Percentiles rank a stretch among this genome's conserved stretches.
These are phyloP conservation scores for Daphoenositta chrysoptera DNA, from an alignment of 2,113 vertebrate species.

Conservation along the genomic window DNA sequence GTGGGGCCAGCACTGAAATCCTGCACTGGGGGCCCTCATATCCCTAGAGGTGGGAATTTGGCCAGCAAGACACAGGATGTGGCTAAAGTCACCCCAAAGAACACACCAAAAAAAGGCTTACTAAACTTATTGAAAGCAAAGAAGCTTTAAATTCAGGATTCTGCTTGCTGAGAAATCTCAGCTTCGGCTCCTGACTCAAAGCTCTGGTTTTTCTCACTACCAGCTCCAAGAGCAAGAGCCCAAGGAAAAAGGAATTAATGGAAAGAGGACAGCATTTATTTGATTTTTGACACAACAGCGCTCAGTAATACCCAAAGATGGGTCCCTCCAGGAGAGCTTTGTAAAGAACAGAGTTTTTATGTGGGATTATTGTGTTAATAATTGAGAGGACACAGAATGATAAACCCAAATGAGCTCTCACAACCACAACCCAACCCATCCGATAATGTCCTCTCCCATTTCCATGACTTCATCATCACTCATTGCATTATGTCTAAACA, in stretches of 20 bases:
- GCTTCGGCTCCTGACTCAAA: background rate
- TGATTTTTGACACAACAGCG: background rate
- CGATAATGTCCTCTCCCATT: background rate
- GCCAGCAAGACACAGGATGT: background rate
- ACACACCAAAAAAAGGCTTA: background rate
- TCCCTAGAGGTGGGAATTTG: background rate
- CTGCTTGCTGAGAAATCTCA: background rate
- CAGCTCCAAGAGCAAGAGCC: background rate
- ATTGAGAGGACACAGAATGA: background rate
- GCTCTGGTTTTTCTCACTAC: background rate
- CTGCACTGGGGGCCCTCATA: background rate
- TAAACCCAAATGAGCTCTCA: background rate
- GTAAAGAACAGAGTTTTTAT: background rate
- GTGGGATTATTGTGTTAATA: background rate
- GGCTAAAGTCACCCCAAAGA: background rate
- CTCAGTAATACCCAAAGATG: background rate
- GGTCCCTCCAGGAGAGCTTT: background rate
- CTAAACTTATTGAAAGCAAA: background rate
- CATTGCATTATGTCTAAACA: conserved; percentile 40
- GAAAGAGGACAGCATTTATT: background rate
- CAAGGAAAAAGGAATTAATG: background rate
- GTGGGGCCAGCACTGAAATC: background rate
- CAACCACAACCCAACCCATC: background rate
- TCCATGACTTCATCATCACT: conserved; percentile 33
- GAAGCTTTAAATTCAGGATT: background rate